Evolutionary conservation across 23 tunicate genomes (phyloP).

Genomic region (Halocynthia aurantium): DNA sequence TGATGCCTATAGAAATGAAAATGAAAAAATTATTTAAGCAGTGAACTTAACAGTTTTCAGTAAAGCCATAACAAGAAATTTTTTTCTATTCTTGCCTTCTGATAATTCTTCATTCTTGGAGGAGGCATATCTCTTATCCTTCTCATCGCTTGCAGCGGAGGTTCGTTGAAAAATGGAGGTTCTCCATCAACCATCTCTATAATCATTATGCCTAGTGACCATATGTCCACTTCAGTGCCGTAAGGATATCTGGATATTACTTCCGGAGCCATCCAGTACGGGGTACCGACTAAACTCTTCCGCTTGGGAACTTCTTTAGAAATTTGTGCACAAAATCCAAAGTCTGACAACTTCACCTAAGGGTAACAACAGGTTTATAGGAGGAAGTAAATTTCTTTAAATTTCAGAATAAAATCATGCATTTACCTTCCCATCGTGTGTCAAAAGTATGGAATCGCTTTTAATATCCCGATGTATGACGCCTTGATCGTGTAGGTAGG

Average conservation of each 20-base stretch:
- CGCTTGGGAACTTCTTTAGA: slow-evolving; percentile 88
- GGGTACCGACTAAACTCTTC: slow-evolving; percentile 96
- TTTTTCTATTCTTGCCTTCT: slow-evolving; percentile 37
- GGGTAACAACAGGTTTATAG: neutral
- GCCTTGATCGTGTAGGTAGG: slow-evolving; percentile 75
- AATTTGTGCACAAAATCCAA: slow-evolving; percentile 99
- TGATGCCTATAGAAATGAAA: slow-evolving; percentile 52
- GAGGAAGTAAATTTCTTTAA: neutral
- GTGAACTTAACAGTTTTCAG: neutral
- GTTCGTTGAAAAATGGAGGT: slow-evolving; percentile 95
- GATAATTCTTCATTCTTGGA: slow-evolving; percentile 62
- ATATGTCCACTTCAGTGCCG: slow-evolving; percentile 95
- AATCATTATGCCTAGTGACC: slow-evolving; percentile 99
- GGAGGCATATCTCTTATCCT: slow-evolving; percentile 77
- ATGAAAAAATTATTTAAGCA: neutral
- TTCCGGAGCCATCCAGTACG: slow-evolving; percentile 99
- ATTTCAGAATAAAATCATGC: neutral
- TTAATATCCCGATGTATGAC: slow-evolving; percentile 97
- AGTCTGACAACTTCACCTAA: slow-evolving; percentile 90
- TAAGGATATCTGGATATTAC: slow-evolving; percentile 85
- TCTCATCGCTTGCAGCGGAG: slow-evolving; percentile 91
- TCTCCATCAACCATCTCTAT: slow-evolving; percentile 99
- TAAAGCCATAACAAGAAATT: neutral
- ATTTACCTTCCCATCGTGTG: slow-evolving; percentile 59
- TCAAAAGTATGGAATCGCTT: slow-evolving; percentile 89